Conservation (phyloP, 2,113 vertebrate genomes). For the Trematomus loennbergii region DNA sequence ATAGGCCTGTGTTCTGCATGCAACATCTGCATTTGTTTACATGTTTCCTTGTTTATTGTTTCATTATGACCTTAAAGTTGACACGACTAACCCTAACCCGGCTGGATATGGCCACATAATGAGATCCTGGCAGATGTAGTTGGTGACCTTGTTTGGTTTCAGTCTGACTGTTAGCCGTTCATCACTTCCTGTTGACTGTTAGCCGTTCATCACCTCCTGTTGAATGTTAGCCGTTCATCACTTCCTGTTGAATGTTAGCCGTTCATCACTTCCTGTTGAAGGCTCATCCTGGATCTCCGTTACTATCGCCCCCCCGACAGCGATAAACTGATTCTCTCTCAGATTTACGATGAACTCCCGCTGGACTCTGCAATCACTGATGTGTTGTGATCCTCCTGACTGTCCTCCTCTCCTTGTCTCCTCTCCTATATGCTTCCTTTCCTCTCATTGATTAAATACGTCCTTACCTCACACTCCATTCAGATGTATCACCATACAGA, state of each 20-base stretch:
- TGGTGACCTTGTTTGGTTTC: background rate
- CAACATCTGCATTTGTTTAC: too few species aligned
- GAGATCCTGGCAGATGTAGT: too few species aligned
- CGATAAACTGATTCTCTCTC: background rate
- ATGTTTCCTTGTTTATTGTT: too few species aligned
- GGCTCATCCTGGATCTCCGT: background rate
- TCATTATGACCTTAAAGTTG: too few species aligned
- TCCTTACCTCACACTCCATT: background rate
- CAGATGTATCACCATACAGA: too few species aligned
- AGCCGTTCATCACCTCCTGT: constrained; percentile 20
- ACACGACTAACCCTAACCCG: too few species aligned
- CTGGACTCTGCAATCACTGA: background rate
- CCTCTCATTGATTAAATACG: background rate
- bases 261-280: constrained; percentile 24
- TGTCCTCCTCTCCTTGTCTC: background rate
- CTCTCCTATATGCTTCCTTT: background rate
- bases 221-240: constrained; percentile 21
- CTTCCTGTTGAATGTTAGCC: background rate
- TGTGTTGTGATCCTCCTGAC: background rate
- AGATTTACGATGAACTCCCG: background rate
- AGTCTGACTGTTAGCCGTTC: background rate
- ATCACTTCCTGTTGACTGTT: constrained; percentile 18
- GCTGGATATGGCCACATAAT: too few species aligned
- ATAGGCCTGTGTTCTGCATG: too few species aligned
- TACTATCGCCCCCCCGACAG: background rate